Evolutionary conservation across 92 coral and sea anemone species (phyloP).

Genomic region (Porites divaricata): DNA sequence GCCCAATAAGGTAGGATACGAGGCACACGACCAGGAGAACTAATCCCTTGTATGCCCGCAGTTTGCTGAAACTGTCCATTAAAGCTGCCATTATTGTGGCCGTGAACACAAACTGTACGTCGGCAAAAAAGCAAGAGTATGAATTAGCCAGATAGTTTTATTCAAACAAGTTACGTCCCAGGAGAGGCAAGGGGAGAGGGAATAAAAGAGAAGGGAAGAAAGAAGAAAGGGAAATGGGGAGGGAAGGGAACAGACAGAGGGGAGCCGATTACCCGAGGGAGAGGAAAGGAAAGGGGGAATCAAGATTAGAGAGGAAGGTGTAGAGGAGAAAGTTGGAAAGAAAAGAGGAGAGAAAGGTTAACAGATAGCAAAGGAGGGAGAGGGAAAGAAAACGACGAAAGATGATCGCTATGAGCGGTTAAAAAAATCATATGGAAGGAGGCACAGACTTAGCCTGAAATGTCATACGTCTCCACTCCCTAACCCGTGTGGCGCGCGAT

Average conservation of each 20-base stretch:
- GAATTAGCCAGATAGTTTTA: too few species aligned
- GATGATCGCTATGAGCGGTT: background rate
- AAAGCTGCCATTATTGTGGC: slow-evolving; percentile 77
- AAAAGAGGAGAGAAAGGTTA: background rate
- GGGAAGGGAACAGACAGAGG: background rate
- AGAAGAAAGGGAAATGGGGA: too few species aligned
- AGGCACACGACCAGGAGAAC: slow-evolving; percentile 53
- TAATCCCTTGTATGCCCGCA: slow-evolving; percentile 51
- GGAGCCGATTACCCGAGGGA: too few species aligned
- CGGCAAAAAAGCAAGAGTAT: too few species aligned
- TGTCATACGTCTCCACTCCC: too few species aligned
- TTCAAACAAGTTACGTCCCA: too few species aligned
- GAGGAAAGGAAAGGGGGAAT: background rate
- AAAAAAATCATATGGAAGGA: background rate
- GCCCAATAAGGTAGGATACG: slow-evolving; percentile 65
- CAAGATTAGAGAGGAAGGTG: background rate
- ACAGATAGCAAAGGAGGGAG: background rate
- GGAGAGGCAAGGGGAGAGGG: background rate
- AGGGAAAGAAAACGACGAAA: background rate
- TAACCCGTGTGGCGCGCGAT: too few species aligned
- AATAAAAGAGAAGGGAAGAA: too few species aligned
- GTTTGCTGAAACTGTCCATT: slow-evolving; percentile 63
- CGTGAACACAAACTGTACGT: slow-evolving; percentile 73
- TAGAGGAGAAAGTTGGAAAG: too few species aligned
- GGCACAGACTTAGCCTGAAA: background rate